Percentiles rank a stretch among this genome's conserved stretches.
Conservation (phyloP, 2,113 vertebrate genomes). For the Mirounga angustirostris region DNA sequence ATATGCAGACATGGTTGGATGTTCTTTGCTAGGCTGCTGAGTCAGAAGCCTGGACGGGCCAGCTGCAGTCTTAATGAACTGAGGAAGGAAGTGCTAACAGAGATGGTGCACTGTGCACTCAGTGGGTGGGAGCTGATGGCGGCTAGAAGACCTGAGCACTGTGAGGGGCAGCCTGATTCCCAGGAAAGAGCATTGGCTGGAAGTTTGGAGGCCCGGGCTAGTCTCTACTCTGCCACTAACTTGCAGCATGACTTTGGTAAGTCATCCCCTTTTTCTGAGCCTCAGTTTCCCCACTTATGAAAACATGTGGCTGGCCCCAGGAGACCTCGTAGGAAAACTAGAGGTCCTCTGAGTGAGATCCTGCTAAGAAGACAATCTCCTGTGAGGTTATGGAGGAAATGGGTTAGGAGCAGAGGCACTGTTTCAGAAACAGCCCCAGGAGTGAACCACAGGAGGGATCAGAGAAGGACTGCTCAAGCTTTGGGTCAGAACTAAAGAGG, state of each 20-base stretch:
- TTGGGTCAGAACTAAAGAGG: background rate
- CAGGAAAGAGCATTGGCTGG: background rate
- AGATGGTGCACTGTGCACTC: constrained; percentile 10
- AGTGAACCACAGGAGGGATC: background rate
- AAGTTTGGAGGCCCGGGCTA: constrained; percentile 11
- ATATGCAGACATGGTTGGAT: constrained; percentile 51
- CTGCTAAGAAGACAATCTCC: background rate
- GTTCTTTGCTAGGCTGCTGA: constrained; percentile 60
- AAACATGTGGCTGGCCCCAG: background rate
- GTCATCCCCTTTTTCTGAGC: constrained; percentile 43
- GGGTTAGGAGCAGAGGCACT: background rate
- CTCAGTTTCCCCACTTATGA: background rate
- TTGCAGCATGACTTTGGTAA: constrained; percentile 50
- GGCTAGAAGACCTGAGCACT: background rate
- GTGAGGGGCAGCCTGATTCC: background rate
- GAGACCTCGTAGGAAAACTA: background rate
- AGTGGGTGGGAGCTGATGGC: constrained; percentile 24
- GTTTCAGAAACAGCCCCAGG: background rate
- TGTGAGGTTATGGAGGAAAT: background rate
- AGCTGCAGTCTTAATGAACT: constrained; percentile 61
- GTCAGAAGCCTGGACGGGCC: constrained; percentile 69
- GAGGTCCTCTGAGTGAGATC: background rate
- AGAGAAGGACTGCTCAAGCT: background rate
- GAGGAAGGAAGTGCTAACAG: constrained; percentile 70
- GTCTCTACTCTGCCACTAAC: background rate